Evolutionary conservation across 1,140 invertebrate genomes (phyloP), one percentile per base, ranked within the genome.

Genomic region (Drosophila eugracilis): DNA sequence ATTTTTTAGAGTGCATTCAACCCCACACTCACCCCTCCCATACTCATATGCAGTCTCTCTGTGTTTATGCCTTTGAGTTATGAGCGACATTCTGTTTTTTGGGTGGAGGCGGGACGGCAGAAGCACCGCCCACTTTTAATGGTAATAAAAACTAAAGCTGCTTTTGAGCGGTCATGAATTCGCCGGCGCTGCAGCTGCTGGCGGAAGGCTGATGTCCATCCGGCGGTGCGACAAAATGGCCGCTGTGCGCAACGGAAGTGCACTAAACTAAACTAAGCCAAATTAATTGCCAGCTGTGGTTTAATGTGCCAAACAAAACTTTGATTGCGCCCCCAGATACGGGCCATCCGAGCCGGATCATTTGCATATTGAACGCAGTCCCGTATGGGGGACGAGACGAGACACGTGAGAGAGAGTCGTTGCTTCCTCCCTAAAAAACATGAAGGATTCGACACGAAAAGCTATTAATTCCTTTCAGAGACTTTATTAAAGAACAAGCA

Each of bases 221-320:
- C 79, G 76, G 80, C 49, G 53, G 62, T 80, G 76, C 77, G 76
- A 85, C 80, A 85, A 85, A 85, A 85, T 86, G 80, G 73, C 77
- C 73, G 81, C 80, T 78, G 77, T 86, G 80, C 71, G 62, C 83
- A 85, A 60, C 80, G 81, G 80, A 85, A 85, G 80, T 81, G 80
- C 83, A 85, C 83, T 85, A 81, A 85, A 80, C 83, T 85, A 76
- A 85, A 86, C 81, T 85, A 88, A 85, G 81, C 81, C 83, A 86
- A 85, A 85, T 85, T 86, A 88, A 85, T 85, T 88, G 81, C 83
- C 74, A 70, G 62, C 72, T 72, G 62, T 75, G 69, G 81, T 81
- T 85, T 80, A 85, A 85, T 85, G 81, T 85, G 81, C 81, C 81
- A 85, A 67, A 78, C 81, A 80, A 83, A 88, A 86, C 69, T 88